Evolutionary conservation across 2,797 vertebrate genomes (phyloP).

Genomic region (Loriculus beryllinus): DNA sequence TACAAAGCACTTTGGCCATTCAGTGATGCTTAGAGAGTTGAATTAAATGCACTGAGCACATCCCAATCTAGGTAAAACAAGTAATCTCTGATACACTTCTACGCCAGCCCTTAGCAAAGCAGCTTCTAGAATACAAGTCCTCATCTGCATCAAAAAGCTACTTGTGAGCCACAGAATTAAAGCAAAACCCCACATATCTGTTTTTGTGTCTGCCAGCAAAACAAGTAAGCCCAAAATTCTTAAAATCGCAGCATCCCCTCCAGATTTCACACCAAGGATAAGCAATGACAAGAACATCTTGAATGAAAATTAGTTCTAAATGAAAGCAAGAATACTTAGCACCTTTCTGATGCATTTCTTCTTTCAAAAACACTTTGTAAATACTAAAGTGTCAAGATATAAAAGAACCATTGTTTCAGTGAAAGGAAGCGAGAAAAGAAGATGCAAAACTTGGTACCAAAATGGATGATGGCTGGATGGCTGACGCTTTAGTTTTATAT

Average conservation of each 20-base stretch:
- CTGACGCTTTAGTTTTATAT: not conserved
- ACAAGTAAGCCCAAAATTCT: not conserved
- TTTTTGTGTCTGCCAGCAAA: not conserved
- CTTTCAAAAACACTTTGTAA: conserved; percentile 28
- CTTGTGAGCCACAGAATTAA: not conserved
- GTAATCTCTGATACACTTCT: not conserved
- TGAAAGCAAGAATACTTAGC: conserved; percentile 36
- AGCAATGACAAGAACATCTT: conserved; percentile 5
- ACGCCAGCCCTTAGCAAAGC: not conserved
- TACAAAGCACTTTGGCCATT: not conserved
- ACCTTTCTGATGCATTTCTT: conserved; percentile 12
- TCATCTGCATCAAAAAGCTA: not conserved
- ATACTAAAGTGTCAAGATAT: not conserved
- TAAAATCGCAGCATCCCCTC: not conserved
- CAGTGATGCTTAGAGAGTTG: not conserved
- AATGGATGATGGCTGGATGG: not conserved
- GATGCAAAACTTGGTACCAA: not conserved
- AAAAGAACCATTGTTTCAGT: not conserved
- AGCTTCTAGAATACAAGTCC: not conserved
- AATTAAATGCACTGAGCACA: not conserved
- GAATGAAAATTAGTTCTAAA: conserved; percentile 28
- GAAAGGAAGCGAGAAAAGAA: not conserved
- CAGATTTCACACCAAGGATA: not conserved
- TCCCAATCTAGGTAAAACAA: not conserved
- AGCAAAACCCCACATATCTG: not conserved